phyloP scores from a whole-genome alignment of 2,888 invertebrate genomes.

The Polymixis lichenea region DNA sequence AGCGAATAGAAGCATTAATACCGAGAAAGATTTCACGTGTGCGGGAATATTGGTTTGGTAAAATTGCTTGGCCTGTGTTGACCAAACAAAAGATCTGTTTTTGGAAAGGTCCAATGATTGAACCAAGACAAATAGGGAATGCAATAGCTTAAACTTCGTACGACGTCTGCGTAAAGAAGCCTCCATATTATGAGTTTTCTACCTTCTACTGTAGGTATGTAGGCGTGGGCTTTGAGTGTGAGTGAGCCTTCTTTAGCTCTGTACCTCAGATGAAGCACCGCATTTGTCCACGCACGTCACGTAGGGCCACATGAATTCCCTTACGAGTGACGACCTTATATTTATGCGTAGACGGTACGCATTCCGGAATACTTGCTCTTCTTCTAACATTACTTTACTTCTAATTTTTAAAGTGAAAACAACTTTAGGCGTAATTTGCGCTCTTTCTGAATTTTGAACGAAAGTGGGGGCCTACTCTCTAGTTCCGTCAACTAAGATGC shows the following conservation, averaged over 20 bases:
- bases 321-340: slow-evolving; percentile 62
- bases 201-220: neutral
- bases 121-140: neutral
- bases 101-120: neutral
- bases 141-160: slow-evolving; percentile 1
- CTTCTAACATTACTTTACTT: slow-evolving; percentile 51
- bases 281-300: slow-evolving; percentile 61
- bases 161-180: neutral
- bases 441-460: neutral
- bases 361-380: slow-evolving; percentile 60
- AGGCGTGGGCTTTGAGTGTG: neutral
- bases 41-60: neutral
- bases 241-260: slow-evolving; percentile 40
- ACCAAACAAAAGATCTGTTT: neutral
- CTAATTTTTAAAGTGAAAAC: slow-evolving; percentile 30
- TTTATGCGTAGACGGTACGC: slow-evolving; percentile 64
- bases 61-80: neutral
- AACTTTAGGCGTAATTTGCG: neutral
- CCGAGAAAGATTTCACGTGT: neutral
- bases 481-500: too few relatives aligned
- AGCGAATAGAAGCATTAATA: neutral
- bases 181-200: slow-evolving; percentile 11
- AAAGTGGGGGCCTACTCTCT: too few relatives aligned
- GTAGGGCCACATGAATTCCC: slow-evolving; percentile 66
- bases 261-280: slow-evolving; percentile 14